Evolutionary conservation across 2,797 vertebrate genomes (phyloP), one percentile per base, ranked within the genome.

Genomic region (Oceanodroma leucorhoa): DNA sequence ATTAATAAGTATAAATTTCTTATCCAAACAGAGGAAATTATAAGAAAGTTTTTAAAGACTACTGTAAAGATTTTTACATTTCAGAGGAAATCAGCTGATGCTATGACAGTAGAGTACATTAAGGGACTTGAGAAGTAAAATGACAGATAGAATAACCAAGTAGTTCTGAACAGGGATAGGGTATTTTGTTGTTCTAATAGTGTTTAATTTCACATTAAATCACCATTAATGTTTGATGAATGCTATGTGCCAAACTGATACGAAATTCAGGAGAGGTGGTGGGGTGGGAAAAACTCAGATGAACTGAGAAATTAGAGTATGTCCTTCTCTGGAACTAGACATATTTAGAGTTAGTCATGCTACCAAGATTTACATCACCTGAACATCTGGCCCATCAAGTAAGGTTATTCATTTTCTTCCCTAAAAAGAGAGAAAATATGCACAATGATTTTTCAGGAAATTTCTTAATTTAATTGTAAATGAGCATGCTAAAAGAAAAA

Each of bases 1-100:
- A 93, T 89, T 92, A 94, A 41, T 80, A 91, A 86, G 3, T 27
- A 71, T 22, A 91, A 93, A 95, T 83, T 94, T 5, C 50, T 70
- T 94, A 80, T 54, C 54, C 41, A 87, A 90, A 93, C 11, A 90
- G 27, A 82, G 55, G 7, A 72, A 84, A 64, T 34, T 46, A 50
- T 83, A 76, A 54, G 38, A 77, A 72, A 71, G 41, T 3, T 78
- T 89, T 58, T 72, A 27, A 57, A 94, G 83, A 83, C 58, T 79
- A 23, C 45, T 22, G 34, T 64, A n/a, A 93, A 83, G 32, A 53
- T 94, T 78, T 53, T 61, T 80, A 29, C 26, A 64, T 95, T 93
- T 93, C 66, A 76, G 87, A 77, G 41, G 40, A 91, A 96, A 85
- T 62, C 55, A 84, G 36, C 18, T 82, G 89, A 75, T 57, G 24